Evolutionary conservation across 2,113 vertebrate genomes (phyloP), one percentile per base, ranked within the genome.

Genomic region (Spilogale gracilis): DNA sequence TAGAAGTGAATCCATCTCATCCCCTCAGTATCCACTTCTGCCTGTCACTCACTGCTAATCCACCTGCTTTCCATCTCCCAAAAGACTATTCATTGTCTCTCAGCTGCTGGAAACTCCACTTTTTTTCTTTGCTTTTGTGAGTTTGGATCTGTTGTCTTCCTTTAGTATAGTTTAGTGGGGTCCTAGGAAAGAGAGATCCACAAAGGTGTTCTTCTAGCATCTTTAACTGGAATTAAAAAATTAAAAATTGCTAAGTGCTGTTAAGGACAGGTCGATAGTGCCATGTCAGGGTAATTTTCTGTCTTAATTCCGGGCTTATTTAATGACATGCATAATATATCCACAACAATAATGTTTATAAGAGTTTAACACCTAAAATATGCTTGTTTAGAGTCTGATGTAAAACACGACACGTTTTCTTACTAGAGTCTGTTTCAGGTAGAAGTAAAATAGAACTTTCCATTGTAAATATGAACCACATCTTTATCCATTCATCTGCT

Each of bases 341-440:
- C 73, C 96, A 56, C 82, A 98, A 95, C 93, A 23, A 92, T 95
- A 91, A 91, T 96, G 63, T 17, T 85, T 96, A 16, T 80, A 71
- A 94, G 60, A 74, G 97, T 98, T 84, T 97, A 97, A 76, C 71
- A 86, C 87, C 95, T 81, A 95, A 95, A 90, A 96, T 94, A 79
- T 94, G 38, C 38, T 38, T 98, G 96, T 69, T 83, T 65, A 96
- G 52, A 73, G 97, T 97, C 69, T 71, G 73, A 50, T 97, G 97
- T 98, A 97, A 89, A 85, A 94, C 30, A 87, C 96, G 90, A 95
- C 92, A 13, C 23, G 20, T 94, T 97, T 98, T 98, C 94, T 87
- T 97, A 67, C 89, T 98, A 32, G 95, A 95, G 54, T 79, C n/a
- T 91, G 60, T 98, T 98, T 98, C 97, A 84, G 74, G 98, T 98